Evolutionary conservation across 2,113 vertebrate genomes (phyloP).

Genomic region (Eubucco bourcierii): DNA sequence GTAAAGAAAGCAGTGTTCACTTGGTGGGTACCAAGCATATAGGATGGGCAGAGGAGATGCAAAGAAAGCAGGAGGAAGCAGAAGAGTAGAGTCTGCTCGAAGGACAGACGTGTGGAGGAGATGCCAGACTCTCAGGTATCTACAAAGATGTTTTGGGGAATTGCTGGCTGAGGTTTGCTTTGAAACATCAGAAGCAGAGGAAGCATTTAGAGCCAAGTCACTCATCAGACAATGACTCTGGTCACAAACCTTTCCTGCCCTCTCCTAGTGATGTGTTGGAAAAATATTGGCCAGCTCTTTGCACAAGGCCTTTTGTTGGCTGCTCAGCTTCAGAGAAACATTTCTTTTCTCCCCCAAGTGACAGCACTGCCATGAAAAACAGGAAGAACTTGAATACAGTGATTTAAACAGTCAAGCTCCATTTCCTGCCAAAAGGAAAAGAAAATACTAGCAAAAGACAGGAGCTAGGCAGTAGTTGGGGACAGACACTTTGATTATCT

Average conservation of each 20-base stretch:
- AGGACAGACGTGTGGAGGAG: not conserved
- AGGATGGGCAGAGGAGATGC: not conserved
- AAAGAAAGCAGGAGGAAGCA: not conserved
- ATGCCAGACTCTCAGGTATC: not conserved
- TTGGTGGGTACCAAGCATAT: not conserved
- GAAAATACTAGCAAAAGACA: conserved; percentile 57
- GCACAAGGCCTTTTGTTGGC: conserved; percentile 30
- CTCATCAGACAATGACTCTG: not conserved
- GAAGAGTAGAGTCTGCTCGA: not conserved
- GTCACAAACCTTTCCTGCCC: not conserved
- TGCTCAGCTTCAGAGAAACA: conserved; percentile 5
- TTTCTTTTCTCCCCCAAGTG: conserved; percentile 42
- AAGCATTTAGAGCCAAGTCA: not conserved
- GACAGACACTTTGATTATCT: conserved; percentile 54
- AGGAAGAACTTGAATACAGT: conserved; percentile 69
- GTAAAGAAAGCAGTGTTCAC: not conserved
- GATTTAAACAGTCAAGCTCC: conserved; percentile 59
- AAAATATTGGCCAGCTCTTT: conserved; percentile 41
- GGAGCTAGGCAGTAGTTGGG: not conserved
- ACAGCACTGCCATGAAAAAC: conserved; percentile 61
- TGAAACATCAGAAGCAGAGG: not conserved
- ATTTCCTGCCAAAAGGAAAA: conserved; percentile 70
- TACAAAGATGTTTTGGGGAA: not conserved
- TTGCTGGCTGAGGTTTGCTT: not conserved
- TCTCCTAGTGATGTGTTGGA: not conserved